Conservation (phyloP, 2,888 invertebrate genomes). For the Cephonodes hylas region DNA sequence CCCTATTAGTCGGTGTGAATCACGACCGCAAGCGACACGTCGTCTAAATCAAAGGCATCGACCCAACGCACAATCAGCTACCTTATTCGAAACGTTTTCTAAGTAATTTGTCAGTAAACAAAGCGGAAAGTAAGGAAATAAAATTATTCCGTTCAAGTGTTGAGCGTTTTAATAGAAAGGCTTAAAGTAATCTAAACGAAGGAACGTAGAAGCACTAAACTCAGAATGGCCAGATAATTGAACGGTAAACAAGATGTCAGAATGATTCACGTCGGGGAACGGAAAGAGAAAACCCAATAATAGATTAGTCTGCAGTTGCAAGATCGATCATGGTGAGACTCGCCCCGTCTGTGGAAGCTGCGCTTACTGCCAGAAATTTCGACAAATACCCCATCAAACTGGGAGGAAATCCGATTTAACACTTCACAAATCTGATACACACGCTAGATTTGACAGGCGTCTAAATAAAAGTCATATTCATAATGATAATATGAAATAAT, state of each 20-base stretch:
- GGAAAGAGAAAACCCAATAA: conserved; percentile 4
- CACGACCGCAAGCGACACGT: conserved; percentile 28
- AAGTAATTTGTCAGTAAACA: background rate
- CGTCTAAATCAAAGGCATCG: conserved; percentile 31
- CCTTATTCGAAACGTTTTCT: background rate
- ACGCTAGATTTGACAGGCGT: background rate
- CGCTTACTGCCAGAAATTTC: too few species aligned
- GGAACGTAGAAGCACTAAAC: background rate
- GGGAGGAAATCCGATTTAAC: background rate
- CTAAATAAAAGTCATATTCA: background rate
- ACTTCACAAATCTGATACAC: background rate
- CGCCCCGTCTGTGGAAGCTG: background rate
- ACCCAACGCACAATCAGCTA: conserved; percentile 16
- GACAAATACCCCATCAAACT: background rate
- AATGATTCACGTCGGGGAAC: conserved; percentile 5
- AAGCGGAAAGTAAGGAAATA: background rate
- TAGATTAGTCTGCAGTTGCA: conserved; percentile 1
- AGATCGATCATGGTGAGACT: conserved; percentile 3
- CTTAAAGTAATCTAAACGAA: background rate
- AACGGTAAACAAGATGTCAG: conserved; percentile 10
- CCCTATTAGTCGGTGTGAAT: conserved; percentile 48
- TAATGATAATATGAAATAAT: background rate
- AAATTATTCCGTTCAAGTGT: background rate
- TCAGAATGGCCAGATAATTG: background rate
- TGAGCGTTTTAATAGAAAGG: background rate